Base-by-base conservation (phyloP, 2,113 vertebrate species). In the Cololabis saira region DNA sequence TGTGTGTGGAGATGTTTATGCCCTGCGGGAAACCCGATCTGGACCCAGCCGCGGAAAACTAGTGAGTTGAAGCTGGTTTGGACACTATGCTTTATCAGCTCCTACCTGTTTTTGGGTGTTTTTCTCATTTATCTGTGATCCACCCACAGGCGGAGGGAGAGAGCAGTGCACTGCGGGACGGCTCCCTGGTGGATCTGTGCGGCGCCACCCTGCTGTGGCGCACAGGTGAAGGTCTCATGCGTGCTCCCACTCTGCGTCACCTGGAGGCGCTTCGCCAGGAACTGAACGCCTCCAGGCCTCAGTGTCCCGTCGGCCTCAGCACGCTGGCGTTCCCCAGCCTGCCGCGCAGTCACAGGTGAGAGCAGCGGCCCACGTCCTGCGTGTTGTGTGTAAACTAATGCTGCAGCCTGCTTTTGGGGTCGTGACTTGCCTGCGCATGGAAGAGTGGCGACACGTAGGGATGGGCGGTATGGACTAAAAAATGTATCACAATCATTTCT, bases 291-390 rank as follows among this genome's bases (percentile, higher is more conserved):
- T 96, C 96, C 0, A 76, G 97, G 4, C 97, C 98, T 0, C 98
- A 99, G 94, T 99, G 98, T 55, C 98, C 98, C 0, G 97, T 99
- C 7, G 97, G 98, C 54, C 91, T 99, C 59, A 99, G 97, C 91
- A 98, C 98, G 1, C 71, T 99, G 84, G 98, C 96, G 14, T 99
- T 99, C 86, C 98, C 98, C 90, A 98, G 96, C 90, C 93, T 98
- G 81, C 95, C 92, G 41, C 93, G 95, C 73, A 98, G 97, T 51
- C 96, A 98, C 73, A 97, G 90, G 90, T 92, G 16, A 33, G 75
- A 37, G 33, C 33, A 4, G 33, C 10, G 5, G 33, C 10, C 10
- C 33, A 7, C 10, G 3, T 11, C 33, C 1, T 37, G 10, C 30
- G 30, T 3, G 8, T 8, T 37, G 6, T 11, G 6, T 37, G 33